phyloP scores from a whole-genome alignment of 2,888 invertebrate genomes.

The Harpalus rubripes region DNA sequence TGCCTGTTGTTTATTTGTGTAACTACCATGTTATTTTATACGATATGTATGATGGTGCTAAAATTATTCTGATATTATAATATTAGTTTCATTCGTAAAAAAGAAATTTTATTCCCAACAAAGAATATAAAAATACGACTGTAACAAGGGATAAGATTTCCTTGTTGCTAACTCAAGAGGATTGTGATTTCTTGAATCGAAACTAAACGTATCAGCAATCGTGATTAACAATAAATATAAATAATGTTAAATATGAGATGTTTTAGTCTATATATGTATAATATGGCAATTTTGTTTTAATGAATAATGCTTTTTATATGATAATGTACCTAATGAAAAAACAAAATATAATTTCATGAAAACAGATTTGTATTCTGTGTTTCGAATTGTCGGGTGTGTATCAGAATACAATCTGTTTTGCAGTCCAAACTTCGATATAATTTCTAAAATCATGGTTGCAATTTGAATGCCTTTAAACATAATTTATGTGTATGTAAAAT shows the following conservation, averaged over 20 bases:
- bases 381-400: conserved; percentile 44
- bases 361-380: conserved; percentile 67
- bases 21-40: conserved; percentile 66
- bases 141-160: conserved; percentile 39
- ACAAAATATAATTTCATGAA: conserved; percentile 61
- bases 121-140: conserved; percentile 46
- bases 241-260: conserved; percentile 68
- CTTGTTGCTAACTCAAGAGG: conserved; percentile 52
- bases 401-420: conserved; percentile 66
- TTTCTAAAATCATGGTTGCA: conserved; percentile 66
- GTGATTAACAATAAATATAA: conserved; percentile 74
- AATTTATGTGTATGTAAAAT: conserved; percentile 70
- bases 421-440: conserved; percentile 49
- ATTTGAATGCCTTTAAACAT: conserved; percentile 65
- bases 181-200: conserved; percentile 76
- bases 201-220: conserved; percentile 78
- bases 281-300: conserved; percentile 66
- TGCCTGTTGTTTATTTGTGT: conserved; percentile 63
- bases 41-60: conserved; percentile 67
- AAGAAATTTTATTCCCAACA: conserved; percentile 59
- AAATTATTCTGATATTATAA: conserved; percentile 67
- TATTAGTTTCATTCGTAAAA: conserved; percentile 65
- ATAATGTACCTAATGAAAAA: conserved; percentile 66
- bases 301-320: conserved; percentile 67
- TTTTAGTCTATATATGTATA: conserved; percentile 66